Evolutionary conservation across 2,113 vertebrate genomes (phyloP), one percentile per base, ranked within the genome.

Genomic region (Oenanthe melanoleuca): DNA sequence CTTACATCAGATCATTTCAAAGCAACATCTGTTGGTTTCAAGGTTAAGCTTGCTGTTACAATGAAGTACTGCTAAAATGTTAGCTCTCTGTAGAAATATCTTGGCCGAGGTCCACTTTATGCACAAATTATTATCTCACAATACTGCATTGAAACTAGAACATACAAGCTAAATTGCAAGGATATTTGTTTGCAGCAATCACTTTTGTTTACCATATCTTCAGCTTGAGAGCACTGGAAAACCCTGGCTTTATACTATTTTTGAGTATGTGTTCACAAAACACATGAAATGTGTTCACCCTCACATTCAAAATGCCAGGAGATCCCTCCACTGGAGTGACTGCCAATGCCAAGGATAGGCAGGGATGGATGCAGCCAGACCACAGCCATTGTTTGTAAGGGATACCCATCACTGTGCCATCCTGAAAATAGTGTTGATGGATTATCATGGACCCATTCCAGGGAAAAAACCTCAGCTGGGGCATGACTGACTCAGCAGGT

Each of bases 11-110:
- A 92, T 83, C 14, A 83, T 73, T 97, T 96, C 80, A 94, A 95
- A 94, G 85, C 42, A 93, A 78, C 64, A 78, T 83, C 85, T 95
- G 67, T 83, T 93, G 69, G 53, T 89, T 93, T 94, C 79, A 92
- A 95, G 85, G 92, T 92, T 88, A 90, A 74, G 22, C 26, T 91
- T 59, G 34, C 34, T 83, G 55, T 80, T 91, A 82, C 29, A 86
- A 26, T 49, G 26, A 80, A 87, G 55, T 53, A 65, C n/a, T 70
- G 49, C 37, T 82, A 50, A 94, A 95, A 96, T 66, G 42, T 73
- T 95, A 82, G 55, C 50, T 89, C 74, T 83, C 79, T 19, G 8
- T 33, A 95, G 87, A 91, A 94, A 93, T 77, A 80, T 47, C 25
- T 96, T 95, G 64, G 85, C 67, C 0, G 8, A 86, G 20, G 33